Evolutionary conservation across 2,888 invertebrate species (phyloP).

Genomic region (Dasypolia templi): DNA sequence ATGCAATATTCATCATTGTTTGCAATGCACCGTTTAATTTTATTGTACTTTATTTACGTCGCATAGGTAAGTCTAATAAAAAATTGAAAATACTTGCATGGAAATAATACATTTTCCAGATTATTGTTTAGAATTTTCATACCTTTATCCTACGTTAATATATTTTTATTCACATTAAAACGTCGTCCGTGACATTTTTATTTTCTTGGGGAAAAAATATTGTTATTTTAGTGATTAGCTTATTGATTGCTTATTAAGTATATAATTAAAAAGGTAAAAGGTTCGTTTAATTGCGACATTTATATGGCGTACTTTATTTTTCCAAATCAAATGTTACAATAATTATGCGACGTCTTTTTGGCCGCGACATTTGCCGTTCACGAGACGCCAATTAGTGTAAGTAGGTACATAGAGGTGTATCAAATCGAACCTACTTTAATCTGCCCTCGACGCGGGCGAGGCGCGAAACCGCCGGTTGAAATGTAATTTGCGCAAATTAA

Average conservation of each 20-base stretch:
- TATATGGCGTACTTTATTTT: not conserved
- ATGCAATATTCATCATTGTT: constrained; percentile 67
- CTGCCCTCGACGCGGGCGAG: constrained; percentile 45
- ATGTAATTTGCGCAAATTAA: constrained; percentile 77
- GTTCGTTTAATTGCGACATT: constrained; percentile 10
- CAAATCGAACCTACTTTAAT: constrained; percentile 59
- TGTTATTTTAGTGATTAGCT: not conserved
- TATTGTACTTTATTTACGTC: constrained; percentile 48
- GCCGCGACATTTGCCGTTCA: constrained; percentile 14
- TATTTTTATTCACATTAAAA: constrained; percentile 27
- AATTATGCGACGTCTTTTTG: constrained; percentile 6
- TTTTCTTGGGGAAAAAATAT: too few species aligned
- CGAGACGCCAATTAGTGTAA: constrained; percentile 25
- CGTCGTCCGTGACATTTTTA: constrained; percentile 28
- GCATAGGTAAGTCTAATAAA: constrained; percentile 45
- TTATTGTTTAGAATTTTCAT: constrained; percentile 11
- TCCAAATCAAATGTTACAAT: not conserved
- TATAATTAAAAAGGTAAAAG: constrained; percentile 24
- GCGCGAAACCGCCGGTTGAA: constrained; percentile 68
- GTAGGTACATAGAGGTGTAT: constrained; percentile 45
- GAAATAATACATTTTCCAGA: constrained; percentile 36
- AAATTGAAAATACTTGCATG: constrained; percentile 55
- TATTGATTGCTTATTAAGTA: constrained; percentile 18
- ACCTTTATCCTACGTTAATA: constrained; percentile 16
- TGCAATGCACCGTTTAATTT: constrained; percentile 59